phyloP scores from a whole-genome alignment of 2,797 vertebrate genomes.

The Sciurus carolinensis region DNA sequence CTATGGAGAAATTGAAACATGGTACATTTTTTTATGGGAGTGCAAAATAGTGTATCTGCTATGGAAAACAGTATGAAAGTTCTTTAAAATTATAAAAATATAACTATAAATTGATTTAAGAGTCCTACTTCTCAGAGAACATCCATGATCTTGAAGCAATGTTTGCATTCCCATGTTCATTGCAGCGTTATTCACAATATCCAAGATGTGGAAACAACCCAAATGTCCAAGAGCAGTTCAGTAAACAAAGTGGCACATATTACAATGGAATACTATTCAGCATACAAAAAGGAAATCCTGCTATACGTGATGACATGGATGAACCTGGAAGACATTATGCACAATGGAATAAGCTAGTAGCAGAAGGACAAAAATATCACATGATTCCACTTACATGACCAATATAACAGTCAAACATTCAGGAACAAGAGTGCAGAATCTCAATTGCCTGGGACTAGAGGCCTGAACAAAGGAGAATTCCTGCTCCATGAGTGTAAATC shows the following conservation, averaged over 20 bases:
- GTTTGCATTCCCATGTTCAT: no score
- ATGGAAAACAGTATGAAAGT: neutral
- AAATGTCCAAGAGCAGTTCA: no score
- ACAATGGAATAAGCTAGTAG: neutral
- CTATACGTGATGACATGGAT: neutral
- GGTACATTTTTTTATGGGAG: neutral
- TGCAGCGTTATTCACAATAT: no score
- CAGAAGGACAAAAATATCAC: neutral
- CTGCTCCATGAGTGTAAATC: no score
- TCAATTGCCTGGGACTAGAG: no score
- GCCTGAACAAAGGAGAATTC: neutral
- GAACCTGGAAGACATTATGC: neutral
- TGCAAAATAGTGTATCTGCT: neutral
- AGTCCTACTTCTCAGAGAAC: neutral
- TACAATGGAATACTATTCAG: no score
- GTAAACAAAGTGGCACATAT: no score
- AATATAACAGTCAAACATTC: neutral
- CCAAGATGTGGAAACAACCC: no score
- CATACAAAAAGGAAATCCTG: no score
- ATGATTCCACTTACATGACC: neutral
- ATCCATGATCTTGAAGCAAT: neutral
- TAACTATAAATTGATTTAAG: neutral
- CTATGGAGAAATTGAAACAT: neutral
- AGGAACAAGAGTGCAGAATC: neutral
- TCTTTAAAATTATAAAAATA: neutral